phyloP scores from a whole-genome alignment of 2,797 vertebrate species.

The Acropternis orthonyx region DNA sequence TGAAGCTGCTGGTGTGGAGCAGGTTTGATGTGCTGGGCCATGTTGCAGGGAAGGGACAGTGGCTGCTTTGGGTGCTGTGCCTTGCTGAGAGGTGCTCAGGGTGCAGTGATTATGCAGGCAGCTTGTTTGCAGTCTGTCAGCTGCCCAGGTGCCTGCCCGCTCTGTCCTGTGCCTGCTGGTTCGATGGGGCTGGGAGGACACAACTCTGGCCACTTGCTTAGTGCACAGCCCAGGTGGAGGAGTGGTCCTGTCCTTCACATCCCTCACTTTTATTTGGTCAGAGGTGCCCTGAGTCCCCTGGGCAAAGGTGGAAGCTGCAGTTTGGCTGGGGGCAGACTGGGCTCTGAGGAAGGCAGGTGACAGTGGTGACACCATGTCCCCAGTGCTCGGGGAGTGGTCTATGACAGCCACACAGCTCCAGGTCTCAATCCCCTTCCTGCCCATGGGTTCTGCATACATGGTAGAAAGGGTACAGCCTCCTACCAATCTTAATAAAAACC shows the following conservation, averaged over 20 bases:
- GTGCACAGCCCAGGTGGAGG: background rate
- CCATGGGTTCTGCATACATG: background rate
- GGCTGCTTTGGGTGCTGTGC: background rate
- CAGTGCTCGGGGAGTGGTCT: rapidly evolving
- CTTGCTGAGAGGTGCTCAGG: background rate
- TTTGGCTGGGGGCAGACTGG: background rate
- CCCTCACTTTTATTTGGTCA: background rate
- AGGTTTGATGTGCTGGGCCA: background rate
- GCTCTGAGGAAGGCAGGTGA: background rate
- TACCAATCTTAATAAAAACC: background rate
- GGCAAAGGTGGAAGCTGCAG: background rate
- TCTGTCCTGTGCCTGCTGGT: rapidly evolving
- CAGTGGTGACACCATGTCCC: rapidly evolving
- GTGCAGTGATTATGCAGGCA: background rate
- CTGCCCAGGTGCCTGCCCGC: background rate
- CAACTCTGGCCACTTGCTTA: background rate
- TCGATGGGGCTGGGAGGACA: rapidly evolving
- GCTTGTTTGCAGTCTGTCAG: background rate
- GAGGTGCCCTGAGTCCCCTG: background rate
- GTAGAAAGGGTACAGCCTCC: background rate
- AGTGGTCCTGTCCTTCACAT: background rate
- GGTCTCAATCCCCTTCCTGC: background rate
- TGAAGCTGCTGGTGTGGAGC: background rate
- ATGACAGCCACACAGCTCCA: rapidly evolving
- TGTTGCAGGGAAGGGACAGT: background rate